A percentile compares a stretch with the other conserved stretches of the same genome.
Conservation (phyloP, 1,140 invertebrate species). For the Battus philenor region DNA sequence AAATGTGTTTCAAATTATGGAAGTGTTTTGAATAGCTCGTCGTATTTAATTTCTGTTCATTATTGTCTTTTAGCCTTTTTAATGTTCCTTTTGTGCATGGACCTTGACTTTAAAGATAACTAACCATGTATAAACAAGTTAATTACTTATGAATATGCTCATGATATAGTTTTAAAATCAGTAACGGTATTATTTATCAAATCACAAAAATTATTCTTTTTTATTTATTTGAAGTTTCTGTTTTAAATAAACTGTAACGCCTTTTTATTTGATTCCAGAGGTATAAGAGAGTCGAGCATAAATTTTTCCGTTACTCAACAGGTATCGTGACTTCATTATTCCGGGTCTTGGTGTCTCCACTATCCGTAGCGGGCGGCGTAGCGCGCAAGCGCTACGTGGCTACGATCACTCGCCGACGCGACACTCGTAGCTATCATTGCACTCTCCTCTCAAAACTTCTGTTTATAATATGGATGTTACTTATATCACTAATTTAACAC, state of each 20-base stretch:
- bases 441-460: slow-evolving; percentile 10
- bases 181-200: no score
- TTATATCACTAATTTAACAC: neutral
- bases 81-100: no score
- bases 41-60: no score
- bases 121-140: no score
- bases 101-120: no score
- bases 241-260: neutral
- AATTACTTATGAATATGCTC: no score
- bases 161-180: no score
- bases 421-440: slow-evolving; percentile 12
- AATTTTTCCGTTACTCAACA: slow-evolving; percentile 24
- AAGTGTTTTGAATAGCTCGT: no score
- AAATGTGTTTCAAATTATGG: no score
- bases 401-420: slow-evolving; percentile 13
- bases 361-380: neutral
- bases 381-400: slow-evolving; percentile 10
- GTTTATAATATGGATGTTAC: slow-evolving; percentile 6
- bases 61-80: no score
- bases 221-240: no score
- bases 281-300: slow-evolving; percentile 4
- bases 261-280: slow-evolving; percentile 5
- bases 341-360: slow-evolving; percentile 15
- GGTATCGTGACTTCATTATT: slow-evolving; percentile 24
- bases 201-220: no score